These are phyloP conservation scores for Phoxinus dragarum DNA, from an alignment of 2,797 vertebrate species.

Conservation along the genomic window DNA sequence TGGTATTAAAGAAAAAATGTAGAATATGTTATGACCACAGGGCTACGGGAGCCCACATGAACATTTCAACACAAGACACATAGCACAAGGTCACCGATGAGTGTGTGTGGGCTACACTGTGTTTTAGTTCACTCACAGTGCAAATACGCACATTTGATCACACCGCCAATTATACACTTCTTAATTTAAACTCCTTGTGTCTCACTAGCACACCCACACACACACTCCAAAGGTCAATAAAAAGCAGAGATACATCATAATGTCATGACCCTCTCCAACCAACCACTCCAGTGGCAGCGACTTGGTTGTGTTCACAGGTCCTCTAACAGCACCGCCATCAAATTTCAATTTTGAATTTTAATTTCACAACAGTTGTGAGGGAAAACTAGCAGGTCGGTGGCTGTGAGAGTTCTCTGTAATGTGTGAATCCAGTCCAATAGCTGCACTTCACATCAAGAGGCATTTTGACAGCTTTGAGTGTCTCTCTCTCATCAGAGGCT, in stretches of 20 bases:
- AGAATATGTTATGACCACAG: slow-evolving; percentile 27
- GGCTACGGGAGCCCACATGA: background rate
- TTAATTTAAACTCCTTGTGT: slow-evolving; percentile 20
- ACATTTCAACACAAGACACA: slow-evolving; percentile 12
- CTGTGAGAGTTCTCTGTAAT: background rate
- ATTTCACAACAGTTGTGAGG: slow-evolving; percentile 14
- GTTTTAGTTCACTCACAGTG: background rate
- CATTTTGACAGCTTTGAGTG: slow-evolving; percentile 1
- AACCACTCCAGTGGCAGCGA: background rate
- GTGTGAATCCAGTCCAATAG: slow-evolving; percentile 10
- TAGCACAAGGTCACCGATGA: background rate
- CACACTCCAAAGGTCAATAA: background rate
- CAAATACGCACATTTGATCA: background rate
- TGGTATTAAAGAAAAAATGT: background rate
- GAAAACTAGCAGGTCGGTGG: slow-evolving; percentile 21
- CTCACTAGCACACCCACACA: slow-evolving; percentile 6
- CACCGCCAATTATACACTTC: background rate
- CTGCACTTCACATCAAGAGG: slow-evolving; percentile 2
- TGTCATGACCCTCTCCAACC: background rate
- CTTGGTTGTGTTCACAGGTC: background rate
- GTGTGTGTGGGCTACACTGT: slow-evolving; percentile 5
- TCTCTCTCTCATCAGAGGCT: slow-evolving; percentile 21
- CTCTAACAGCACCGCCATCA: background rate
- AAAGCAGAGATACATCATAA: background rate
- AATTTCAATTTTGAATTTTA: background rate